Evolutionary conservation across 2,113 vertebrate species (phyloP).

Genomic region (Dicentrarchus labrax): DNA sequence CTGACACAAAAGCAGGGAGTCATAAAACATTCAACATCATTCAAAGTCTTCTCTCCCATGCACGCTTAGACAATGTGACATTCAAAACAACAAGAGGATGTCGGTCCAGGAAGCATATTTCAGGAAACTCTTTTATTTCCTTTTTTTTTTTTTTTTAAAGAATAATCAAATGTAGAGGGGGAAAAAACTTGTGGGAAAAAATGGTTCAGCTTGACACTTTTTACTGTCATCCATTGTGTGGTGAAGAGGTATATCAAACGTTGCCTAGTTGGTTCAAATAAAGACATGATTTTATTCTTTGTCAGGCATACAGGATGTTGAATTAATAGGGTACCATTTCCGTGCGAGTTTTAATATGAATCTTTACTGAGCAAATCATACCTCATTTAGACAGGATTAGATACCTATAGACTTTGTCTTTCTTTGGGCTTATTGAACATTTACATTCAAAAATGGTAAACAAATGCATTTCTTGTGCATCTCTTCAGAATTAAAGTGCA

Average conservation of each 20-base stretch:
- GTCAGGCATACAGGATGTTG: constrained; percentile 17
- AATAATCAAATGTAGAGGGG: constrained; percentile 52
- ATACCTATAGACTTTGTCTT: neutral
- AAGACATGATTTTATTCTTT: constrained; percentile 37
- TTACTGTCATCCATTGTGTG: constrained; percentile 59
- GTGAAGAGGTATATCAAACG: constrained; percentile 20
- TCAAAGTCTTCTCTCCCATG: constrained; percentile 74
- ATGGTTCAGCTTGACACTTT: constrained; percentile 46
- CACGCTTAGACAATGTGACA: constrained; percentile 81
- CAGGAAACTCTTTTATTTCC: constrained; percentile 67
- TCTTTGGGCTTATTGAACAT: constrained; percentile 12
- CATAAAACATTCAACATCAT: constrained; percentile 87
- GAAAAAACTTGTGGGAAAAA: constrained; percentile 41
- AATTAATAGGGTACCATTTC: constrained; percentile 14
- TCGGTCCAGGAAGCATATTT: constrained; percentile 72
- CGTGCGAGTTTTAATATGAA: neutral
- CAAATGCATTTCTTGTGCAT: constrained; percentile 8
- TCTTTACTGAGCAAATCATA: constrained; percentile 17
- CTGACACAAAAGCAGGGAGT: constrained; percentile 80
- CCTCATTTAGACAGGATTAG: constrained; percentile 27
- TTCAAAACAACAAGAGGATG: constrained; percentile 79
- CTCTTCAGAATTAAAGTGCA: constrained; percentile 29
- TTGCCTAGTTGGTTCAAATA: constrained; percentile 3
- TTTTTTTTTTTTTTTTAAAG: constrained; percentile 23
- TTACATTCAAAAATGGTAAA: constrained; percentile 32